Evolutionary conservation across 2,797 vertebrate species (phyloP).

Genomic region (Philypnodon macrostomus): DNA sequence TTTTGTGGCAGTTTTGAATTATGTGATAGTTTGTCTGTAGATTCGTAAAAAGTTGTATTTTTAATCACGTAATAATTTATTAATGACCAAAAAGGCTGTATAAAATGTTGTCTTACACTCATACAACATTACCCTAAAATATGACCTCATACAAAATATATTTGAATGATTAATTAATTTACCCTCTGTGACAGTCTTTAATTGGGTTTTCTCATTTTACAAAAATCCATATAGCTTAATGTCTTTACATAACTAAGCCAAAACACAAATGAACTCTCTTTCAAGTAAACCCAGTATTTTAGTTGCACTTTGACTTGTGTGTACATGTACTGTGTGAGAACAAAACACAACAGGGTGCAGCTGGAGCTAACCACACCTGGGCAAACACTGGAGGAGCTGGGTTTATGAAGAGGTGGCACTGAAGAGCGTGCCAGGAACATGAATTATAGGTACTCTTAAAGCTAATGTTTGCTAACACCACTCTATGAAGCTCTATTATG

Average conservation of each 20-base stretch:
- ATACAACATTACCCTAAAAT: too few species aligned
- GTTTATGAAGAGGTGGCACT: conserved; percentile 28
- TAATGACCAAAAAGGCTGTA: too few species aligned
- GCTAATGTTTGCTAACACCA: conserved; percentile 27
- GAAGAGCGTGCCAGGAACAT: conserved; percentile 24
- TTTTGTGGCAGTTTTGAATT: too few species aligned
- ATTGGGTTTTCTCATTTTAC: neutral
- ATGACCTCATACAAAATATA: too few species aligned
- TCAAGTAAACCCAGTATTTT: conserved; percentile 23
- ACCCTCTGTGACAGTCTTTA: neutral
- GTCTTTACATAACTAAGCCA: conserved; percentile 8
- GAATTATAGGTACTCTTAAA: conserved; percentile 14
- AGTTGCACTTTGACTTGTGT: conserved; percentile 29
- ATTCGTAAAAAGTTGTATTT: too few species aligned
- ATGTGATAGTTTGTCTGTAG: too few species aligned
- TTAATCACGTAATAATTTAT: too few species aligned
- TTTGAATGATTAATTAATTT: neutral
- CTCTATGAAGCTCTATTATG: conserved; percentile 23
- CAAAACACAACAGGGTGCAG: conserved; percentile 33
- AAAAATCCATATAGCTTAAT: neutral
- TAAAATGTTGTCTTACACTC: too few species aligned
- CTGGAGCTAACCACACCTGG: conserved; percentile 42
- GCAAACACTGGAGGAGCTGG: conserved; percentile 22
- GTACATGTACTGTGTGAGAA: conserved; percentile 21
- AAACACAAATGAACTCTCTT: conserved; percentile 21